phyloP scores from a whole-genome alignment of 1,140 invertebrate genomes.

The Hylaeus anthracinus region DNA sequence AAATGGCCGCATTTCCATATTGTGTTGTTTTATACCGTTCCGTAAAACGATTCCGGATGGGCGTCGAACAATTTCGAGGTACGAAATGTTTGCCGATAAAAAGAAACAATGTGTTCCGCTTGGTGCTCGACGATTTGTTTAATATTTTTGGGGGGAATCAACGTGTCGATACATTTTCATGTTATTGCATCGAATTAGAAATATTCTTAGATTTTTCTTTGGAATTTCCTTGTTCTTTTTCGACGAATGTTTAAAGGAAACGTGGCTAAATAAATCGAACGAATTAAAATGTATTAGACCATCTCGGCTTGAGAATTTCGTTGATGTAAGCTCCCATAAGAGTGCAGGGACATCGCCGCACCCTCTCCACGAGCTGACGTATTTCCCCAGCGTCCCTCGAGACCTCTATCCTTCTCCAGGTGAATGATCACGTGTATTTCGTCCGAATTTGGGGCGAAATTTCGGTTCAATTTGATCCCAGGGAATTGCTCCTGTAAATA shows the following conservation, averaged over 20 bases:
- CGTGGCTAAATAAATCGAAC: too few relatives aligned
- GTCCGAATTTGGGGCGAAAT: neutral
- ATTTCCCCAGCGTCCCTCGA: too few relatives aligned
- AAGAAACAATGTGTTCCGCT: neutral
- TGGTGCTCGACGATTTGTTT: neutral
- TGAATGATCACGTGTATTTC: neutral
- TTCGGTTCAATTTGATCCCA: slow-evolving; percentile 8
- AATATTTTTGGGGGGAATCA: too few relatives aligned
- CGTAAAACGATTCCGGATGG: neutral
- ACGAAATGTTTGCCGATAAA: neutral
- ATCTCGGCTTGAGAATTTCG: too few relatives aligned
- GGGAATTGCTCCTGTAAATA: neutral
- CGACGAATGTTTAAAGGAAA: too few relatives aligned
- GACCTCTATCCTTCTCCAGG: too few relatives aligned
- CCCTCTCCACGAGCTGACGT: neutral
- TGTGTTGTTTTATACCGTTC: neutral
- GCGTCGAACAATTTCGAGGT: neutral
- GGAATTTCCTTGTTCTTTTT: too few relatives aligned
- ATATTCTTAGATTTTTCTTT: too few relatives aligned
- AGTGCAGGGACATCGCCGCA: neutral
- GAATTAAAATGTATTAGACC: too few relatives aligned
- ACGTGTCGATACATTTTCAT: too few relatives aligned
- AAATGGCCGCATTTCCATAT: slow-evolving; percentile 6
- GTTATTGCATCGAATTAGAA: too few relatives aligned
- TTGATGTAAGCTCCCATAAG: neutral